These are phyloP conservation scores for Harlomillsia oculata DNA, from an alignment of 1,140 invertebrate genomes.

Conservation along the genomic window DNA sequence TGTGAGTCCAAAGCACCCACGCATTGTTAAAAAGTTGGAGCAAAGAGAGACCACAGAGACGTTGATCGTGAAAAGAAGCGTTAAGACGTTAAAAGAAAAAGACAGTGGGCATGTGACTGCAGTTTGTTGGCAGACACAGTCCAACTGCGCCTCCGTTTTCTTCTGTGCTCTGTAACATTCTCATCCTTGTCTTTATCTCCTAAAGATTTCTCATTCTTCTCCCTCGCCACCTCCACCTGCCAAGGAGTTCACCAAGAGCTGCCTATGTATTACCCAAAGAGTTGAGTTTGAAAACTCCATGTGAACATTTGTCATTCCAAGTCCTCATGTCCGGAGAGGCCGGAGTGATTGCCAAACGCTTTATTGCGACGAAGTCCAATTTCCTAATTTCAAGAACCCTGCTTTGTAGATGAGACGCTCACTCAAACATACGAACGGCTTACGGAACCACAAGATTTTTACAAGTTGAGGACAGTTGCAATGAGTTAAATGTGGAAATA, in stretches of 20 bases:
- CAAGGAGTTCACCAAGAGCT: constrained; percentile 8
- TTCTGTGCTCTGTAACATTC: not conserved
- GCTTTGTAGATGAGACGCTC: no score
- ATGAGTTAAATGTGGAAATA: no score
- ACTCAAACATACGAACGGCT: no score
- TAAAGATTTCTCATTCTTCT: constrained; percentile 28
- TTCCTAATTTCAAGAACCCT: no score
- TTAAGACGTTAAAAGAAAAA: not conserved
- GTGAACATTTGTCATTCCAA: no score
- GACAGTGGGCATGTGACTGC: not conserved
- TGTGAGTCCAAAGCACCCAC: constrained; percentile 13
- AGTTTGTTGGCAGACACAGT: not conserved
- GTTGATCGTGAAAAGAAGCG: not conserved
- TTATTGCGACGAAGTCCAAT: no score
- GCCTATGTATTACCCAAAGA: no score
- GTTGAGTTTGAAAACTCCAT: no score
- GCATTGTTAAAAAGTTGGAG: constrained; percentile 8
- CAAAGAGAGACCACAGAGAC: not conserved
- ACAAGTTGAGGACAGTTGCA: no score
- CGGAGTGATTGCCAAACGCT: no score
- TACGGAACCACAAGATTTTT: no score
- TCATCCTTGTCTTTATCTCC: constrained; percentile 19
- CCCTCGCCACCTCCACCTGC: constrained; percentile 32
- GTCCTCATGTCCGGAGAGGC: no score
- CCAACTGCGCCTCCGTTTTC: not conserved